A percentile compares a stretch with the other conserved stretches of the same genome.
phyloP scores from a whole-genome alignment of 1,140 invertebrate genomes.

The Drosophila bocqueti region DNA sequence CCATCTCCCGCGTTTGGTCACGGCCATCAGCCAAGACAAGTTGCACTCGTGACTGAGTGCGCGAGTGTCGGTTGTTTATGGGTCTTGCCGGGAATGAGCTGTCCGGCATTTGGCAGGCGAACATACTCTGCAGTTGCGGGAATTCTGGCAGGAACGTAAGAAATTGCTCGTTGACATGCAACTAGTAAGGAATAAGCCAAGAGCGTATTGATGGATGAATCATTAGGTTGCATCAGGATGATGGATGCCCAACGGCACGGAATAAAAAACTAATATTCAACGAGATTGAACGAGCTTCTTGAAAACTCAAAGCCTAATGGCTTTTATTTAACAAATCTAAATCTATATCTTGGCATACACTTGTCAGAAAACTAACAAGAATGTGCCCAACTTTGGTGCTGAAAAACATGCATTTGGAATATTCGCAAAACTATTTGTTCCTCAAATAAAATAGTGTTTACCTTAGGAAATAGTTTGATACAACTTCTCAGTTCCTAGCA shows the following conservation, averaged over 20 bases:
- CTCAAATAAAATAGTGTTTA: not conserved
- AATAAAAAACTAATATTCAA: not conserved
- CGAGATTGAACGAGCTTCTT: not conserved
- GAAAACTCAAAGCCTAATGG: not conserved
- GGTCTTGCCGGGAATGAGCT: constrained; percentile 31
- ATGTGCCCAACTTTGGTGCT: no score
- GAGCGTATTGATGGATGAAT: constrained; percentile 30
- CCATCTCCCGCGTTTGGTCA: constrained; percentile 54
- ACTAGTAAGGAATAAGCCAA: constrained; percentile 17
- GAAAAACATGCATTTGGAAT: not conserved
- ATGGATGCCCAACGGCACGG: constrained; percentile 3
- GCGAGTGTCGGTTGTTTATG: constrained; percentile 56
- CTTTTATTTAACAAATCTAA: not conserved
- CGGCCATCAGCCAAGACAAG: constrained; percentile 61
- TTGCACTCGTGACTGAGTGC: constrained; percentile 54
- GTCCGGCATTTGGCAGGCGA: constrained; percentile 29
- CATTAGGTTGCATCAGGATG: constrained; percentile 18
- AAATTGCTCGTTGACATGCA: constrained; percentile 44
- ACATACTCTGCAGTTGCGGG: constrained; percentile 36
- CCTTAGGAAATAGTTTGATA: not conserved
- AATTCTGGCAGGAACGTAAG: constrained; percentile 34
- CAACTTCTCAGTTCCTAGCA: not conserved
- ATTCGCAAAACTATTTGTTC: not conserved
- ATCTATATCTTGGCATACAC: not conserved
- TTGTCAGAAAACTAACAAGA: not conserved